Evolutionary conservation across 2,113 vertebrate species (phyloP).

Genomic region (Ammodytes marinus): DNA sequence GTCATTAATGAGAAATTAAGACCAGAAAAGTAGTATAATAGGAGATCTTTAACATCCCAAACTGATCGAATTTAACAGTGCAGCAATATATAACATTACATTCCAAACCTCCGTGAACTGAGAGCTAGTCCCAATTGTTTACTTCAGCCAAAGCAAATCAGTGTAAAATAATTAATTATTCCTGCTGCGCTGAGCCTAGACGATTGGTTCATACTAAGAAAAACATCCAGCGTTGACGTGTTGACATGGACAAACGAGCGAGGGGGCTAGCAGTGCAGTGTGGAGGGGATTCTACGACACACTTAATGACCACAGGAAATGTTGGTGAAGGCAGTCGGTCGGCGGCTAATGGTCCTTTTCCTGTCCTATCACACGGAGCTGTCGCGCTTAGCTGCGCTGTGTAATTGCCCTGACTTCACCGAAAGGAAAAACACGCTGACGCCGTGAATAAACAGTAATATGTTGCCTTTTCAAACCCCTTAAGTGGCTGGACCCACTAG

Average conservation of each 20-base stretch:
- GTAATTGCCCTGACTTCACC: conserved; percentile 58
- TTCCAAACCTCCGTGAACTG: background rate
- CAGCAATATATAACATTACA: background rate
- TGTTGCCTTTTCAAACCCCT: conserved; percentile 18
- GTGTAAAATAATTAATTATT: conserved; percentile 21
- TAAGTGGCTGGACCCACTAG: background rate
- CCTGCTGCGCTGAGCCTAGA: conserved; percentile 31
- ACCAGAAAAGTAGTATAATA: no score
- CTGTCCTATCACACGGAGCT: conserved; percentile 58
- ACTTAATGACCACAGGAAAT: conserved; percentile 56
- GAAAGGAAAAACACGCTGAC: conserved; percentile 53
- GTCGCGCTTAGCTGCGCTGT: conserved; percentile 34
- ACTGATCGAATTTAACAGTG: conserved; percentile 10
- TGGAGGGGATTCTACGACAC: conserved; percentile 10
- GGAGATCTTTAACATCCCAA: conserved; percentile 28
- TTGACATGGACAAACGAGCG: conserved; percentile 12
- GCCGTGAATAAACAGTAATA: conserved; percentile 37
- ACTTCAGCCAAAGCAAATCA: background rate
- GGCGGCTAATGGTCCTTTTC: conserved; percentile 69
- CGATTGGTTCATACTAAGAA: conserved; percentile 32
- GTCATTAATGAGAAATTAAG: no score
- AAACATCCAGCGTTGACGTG: conserved; percentile 41
- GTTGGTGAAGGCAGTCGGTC: conserved; percentile 38
- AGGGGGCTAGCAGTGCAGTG: background rate
- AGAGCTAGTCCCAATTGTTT: background rate